A percentile compares a stretch with the other conserved stretches of the same genome.
Evolutionary conservation across 2,113 vertebrate genomes (phyloP).

Genomic region (Anoplopoma fimbria): DNA sequence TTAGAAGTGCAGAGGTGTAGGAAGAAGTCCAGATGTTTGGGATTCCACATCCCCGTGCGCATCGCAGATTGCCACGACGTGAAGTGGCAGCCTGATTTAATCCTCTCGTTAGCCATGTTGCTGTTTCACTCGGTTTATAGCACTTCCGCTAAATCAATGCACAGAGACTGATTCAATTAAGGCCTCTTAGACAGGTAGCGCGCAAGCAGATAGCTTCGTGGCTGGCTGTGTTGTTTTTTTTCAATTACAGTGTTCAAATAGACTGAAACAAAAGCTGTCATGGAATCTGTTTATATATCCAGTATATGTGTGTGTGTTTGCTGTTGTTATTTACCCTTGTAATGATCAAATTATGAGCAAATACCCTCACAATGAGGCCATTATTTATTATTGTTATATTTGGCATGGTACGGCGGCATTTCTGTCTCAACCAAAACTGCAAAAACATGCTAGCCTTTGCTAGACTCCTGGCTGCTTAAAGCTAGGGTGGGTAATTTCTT

Average conservation of each 20-base stretch:
- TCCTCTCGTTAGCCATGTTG: constrained; percentile 26
- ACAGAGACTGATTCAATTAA: constrained; percentile 68
- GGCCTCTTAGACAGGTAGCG: constrained; percentile 65
- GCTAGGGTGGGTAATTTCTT: too few relatives aligned
- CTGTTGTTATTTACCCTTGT: too few relatives aligned
- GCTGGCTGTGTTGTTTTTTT: constrained; percentile 28
- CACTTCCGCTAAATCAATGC: constrained; percentile 68
- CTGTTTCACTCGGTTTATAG: constrained; percentile 51
- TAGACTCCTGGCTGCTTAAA: too few relatives aligned
- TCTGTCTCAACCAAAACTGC: too few relatives aligned
- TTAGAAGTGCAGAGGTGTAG: not conserved
- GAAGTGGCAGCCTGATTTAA: constrained; percentile 51
- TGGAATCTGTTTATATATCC: not conserved
- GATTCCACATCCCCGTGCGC: constrained; percentile 3
- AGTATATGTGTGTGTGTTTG: too few relatives aligned
- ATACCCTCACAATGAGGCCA: not conserved
- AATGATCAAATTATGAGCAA: too few relatives aligned
- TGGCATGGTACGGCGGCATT: too few relatives aligned
- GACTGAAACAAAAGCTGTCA: constrained; percentile 1
- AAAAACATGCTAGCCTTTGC: too few relatives aligned
- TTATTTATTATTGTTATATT: not conserved
- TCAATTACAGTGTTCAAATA: not conserved
- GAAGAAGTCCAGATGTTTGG: constrained; percentile 33
- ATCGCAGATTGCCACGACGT: constrained; percentile 16
- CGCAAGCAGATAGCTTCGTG: constrained; percentile 50